phyloP scores from a whole-genome alignment of 2,113 vertebrate genomes.

The Acrocephalus kingi region DNA sequence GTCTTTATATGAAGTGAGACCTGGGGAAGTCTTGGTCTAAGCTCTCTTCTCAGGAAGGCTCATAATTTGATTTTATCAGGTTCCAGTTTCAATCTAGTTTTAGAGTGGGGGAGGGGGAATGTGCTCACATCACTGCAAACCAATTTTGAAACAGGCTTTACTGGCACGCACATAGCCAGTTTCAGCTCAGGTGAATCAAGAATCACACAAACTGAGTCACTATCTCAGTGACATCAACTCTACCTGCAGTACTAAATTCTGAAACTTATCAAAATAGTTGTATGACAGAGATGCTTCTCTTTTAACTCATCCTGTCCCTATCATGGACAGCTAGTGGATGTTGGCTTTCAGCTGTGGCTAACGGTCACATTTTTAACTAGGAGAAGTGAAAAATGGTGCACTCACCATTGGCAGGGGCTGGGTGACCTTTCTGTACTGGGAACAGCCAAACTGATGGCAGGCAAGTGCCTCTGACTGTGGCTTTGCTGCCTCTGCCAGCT shows the following conservation, averaged over 20 bases:
- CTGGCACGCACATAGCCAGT: not conserved
- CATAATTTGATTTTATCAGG: not conserved
- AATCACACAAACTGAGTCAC: slow-evolving; percentile 5
- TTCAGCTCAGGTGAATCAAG: slow-evolving; percentile 25
- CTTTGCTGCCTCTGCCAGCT: not conserved
- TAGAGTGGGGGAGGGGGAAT: not conserved
- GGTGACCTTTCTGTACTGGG: not conserved
- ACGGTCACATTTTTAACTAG: not conserved
- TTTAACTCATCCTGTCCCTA: not conserved
- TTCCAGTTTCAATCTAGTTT: not conserved
- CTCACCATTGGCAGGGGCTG: not conserved
- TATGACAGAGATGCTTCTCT: not conserved
- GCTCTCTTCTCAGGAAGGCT: not conserved
- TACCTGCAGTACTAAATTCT: not conserved
- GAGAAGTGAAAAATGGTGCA: not conserved
- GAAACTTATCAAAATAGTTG: not conserved
- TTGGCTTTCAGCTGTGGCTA: not conserved
- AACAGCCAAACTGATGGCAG: not conserved
- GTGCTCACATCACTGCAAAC: not conserved
- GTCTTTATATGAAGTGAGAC: not conserved
- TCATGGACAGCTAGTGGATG: not conserved
- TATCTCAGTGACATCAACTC: not conserved
- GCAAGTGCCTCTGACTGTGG: not conserved
- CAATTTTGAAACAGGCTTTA: not conserved
- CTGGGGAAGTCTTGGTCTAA: not conserved